Evolutionary conservation across 2,113 vertebrate genomes (phyloP).

Genomic region (Podarcis muralis): DNA sequence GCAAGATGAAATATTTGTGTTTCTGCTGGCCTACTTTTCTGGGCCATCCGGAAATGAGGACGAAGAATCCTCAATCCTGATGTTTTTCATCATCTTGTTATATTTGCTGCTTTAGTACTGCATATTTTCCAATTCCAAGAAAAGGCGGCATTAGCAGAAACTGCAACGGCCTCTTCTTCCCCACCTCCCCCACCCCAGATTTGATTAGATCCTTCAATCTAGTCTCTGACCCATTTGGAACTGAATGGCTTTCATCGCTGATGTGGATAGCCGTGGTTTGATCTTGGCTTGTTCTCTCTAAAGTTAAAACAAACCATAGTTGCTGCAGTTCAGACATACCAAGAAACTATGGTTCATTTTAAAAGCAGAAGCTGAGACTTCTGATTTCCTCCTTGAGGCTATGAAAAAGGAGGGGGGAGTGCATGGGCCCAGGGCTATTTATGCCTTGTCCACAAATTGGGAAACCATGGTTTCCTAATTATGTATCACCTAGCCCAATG

Average conservation of each 20-base stretch:
- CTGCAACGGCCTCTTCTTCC: neutral
- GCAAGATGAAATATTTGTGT: neutral
- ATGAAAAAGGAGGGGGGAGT: neutral
- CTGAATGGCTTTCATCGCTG: too few relatives aligned
- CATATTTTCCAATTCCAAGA: neutral
- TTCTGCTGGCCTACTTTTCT: neutral
- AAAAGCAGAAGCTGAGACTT: neutral
- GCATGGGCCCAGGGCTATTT: neutral
- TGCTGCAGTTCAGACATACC: neutral
- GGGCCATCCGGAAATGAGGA: neutral
- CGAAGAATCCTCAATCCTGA: neutral
- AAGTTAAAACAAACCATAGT: neutral
- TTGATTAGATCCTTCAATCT: neutral
- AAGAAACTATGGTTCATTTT: neutral
- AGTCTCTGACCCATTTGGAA: neutral
- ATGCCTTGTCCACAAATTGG: too few relatives aligned
- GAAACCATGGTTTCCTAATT: neutral
- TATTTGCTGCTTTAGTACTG: neutral
- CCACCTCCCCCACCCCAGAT: neutral
- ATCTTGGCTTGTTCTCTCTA: neutral
- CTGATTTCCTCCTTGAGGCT: neutral
- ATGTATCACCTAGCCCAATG: neutral
- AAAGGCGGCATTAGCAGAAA: neutral
- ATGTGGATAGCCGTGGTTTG: neutral
- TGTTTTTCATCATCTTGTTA: neutral